These are phyloP conservation scores for Tenrec ecaudatus DNA, from an alignment of 2,113 vertebrate genomes.

Conservation along the genomic window DNA sequence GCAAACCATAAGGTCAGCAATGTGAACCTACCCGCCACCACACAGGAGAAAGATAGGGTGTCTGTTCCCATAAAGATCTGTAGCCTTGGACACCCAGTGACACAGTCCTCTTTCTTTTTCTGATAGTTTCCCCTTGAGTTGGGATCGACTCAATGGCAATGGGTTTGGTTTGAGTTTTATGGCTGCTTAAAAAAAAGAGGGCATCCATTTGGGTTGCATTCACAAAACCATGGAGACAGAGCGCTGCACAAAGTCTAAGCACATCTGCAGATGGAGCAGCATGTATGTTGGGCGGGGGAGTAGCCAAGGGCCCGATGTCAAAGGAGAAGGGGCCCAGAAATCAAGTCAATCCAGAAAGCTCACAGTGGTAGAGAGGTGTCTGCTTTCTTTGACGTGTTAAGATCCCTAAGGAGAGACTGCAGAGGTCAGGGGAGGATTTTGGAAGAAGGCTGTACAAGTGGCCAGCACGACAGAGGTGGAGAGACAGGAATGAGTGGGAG, in stretches of 20 bases:
- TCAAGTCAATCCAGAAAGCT: not conserved
- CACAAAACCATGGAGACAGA: slow-evolving; percentile 47
- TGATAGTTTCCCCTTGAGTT: too few species aligned
- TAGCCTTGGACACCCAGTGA: too few species aligned
- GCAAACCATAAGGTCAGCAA: too few species aligned
- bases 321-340: slow-evolving; percentile 46
- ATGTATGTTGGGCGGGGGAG: slow-evolving; percentile 45
- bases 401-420: not conserved
- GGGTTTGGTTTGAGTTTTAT: not conserved
- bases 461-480: not conserved
- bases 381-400: slow-evolving; percentile 15
- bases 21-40: too few species aligned
- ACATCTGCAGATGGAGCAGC: slow-evolving; percentile 33
- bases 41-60: too few species aligned
- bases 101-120: too few species aligned
- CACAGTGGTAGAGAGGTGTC: not conserved
- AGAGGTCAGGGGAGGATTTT: not conserved
- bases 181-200: slow-evolving; percentile 14
- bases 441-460: not conserved
- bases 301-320: slow-evolving; percentile 39
- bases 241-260: slow-evolving; percentile 41
- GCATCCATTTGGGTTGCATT: slow-evolving; percentile 19
- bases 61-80: too few species aligned
- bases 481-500: not conserved
- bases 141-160: too few species aligned